Conservation (phyloP, 2,888 invertebrate genomes). For the Oxyscelio sp. region DNA sequence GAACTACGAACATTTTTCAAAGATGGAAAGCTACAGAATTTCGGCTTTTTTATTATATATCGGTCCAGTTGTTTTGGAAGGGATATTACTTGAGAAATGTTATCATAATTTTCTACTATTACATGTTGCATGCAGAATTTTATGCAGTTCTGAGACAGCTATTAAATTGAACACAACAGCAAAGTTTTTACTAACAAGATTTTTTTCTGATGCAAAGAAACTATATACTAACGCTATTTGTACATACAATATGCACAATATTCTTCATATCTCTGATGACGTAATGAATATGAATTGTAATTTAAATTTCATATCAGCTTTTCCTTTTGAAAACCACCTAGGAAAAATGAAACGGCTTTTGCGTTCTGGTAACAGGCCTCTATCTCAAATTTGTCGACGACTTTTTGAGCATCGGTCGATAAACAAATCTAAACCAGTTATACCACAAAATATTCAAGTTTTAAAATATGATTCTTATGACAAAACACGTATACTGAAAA, state of each 20-base stretch:
- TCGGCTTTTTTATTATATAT: constrained; percentile 35
- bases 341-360: not conserved
- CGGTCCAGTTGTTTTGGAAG: constrained; percentile 45
- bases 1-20: not conserved
- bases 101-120: constrained; percentile 49
- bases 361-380: not conserved
- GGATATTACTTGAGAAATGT: not conserved
- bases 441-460: too few species aligned
- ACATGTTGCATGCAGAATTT: constrained; percentile 52
- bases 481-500: not conserved
- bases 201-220: constrained; percentile 11
- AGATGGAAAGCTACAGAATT: constrained; percentile 50
- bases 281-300: not conserved
- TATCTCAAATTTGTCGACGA: too few species aligned
- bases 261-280: not conserved
- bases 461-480: too few species aligned
- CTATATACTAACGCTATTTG: not conserved
- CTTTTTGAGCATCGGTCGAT: too few species aligned
- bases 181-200: constrained; percentile 26
- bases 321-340: constrained; percentile 3
- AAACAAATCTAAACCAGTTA: too few species aligned
- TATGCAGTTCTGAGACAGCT: constrained; percentile 25
- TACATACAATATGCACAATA: not conserved
- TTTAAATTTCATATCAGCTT: not conserved
- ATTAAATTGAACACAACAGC: not conserved